These are phyloP conservation scores for Serilophus lunatus DNA, from an alignment of 2,113 vertebrate genomes.

Conservation along the genomic window DNA sequence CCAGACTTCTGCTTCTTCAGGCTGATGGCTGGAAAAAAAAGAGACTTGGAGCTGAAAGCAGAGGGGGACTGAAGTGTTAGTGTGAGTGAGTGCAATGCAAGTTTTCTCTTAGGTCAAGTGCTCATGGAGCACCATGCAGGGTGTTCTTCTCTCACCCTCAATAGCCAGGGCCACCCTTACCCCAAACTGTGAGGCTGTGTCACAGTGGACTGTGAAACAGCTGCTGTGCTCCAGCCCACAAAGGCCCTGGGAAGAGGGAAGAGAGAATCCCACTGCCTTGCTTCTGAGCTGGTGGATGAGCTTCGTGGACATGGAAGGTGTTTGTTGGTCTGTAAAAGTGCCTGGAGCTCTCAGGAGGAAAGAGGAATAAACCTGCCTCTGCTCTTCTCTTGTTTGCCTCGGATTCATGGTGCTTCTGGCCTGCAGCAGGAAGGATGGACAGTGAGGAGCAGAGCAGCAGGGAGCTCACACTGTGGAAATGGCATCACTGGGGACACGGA, in stretches of 20 bases:
- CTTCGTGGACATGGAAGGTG: background rate
- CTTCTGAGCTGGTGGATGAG: background rate
- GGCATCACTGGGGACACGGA: background rate
- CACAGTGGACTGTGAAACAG: background rate
- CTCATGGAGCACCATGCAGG: background rate
- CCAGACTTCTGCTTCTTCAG: background rate
- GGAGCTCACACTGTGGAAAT: background rate
- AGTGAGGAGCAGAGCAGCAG: background rate
- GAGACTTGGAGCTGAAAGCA: background rate
- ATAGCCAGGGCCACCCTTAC: background rate
- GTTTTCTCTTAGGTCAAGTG: background rate
- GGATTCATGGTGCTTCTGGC: background rate
- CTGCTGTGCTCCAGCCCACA: background rate
- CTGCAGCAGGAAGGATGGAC: background rate
- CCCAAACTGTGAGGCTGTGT: background rate
- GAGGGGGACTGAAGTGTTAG: background rate
- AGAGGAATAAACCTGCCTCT: slow-evolving; percentile 54
- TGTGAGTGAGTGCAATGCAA: background rate
- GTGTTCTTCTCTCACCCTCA: background rate
- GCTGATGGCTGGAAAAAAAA: background rate
- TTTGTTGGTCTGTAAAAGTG: background rate
- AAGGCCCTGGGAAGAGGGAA: background rate
- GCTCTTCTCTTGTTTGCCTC: background rate
- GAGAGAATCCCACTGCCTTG: background rate
- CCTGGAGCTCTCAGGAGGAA: background rate